A percentile compares a stretch with the other conserved stretches of the same genome.
phyloP scores from a whole-genome alignment of 2,113 vertebrate species.

The Psophia crepitans region DNA sequence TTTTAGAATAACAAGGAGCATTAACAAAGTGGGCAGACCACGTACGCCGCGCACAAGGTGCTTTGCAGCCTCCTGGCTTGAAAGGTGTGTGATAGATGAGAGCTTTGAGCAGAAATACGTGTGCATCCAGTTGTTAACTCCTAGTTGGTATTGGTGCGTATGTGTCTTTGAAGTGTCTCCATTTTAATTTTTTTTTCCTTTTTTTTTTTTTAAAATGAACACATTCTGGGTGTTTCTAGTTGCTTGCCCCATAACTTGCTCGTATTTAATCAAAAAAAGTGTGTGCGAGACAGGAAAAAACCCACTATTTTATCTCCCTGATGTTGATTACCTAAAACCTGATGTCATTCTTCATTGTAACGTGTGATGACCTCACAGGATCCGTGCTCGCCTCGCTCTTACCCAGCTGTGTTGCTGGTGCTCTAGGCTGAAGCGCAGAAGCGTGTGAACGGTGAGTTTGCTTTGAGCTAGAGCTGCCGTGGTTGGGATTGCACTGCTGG shows the following conservation, averaged over 20 bases:
- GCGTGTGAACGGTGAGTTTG: rapidly evolving
- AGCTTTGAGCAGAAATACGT: neutral
- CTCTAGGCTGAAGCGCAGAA: neutral
- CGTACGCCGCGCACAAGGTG: neutral
- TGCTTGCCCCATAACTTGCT: neutral
- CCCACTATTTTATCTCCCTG: neutral
- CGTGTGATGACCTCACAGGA: rapidly evolving
- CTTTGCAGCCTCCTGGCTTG: neutral
- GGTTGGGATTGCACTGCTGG: neutral
- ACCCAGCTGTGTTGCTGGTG: neutral
- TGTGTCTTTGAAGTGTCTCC: neutral
- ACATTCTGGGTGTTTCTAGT: neutral
- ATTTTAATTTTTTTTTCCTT: neutral
- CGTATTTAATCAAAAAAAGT: neutral
- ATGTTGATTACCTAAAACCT: neutral
- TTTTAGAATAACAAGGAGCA: neutral
- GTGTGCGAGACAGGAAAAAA: neutral
- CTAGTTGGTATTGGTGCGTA: neutral
- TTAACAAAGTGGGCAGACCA: neutral
- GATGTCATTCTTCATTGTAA: rapidly evolving
- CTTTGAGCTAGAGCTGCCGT: neutral
- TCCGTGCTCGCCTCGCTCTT: rapidly evolving
- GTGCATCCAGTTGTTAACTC: neutral
- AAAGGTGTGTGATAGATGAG: neutral
- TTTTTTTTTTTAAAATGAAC: too few relatives aligned